Percentiles rank a stretch among this genome's conserved stretches.
Evolutionary conservation across 2,113 vertebrate genomes (phyloP).

Genomic region (Caracal caracal): DNA sequence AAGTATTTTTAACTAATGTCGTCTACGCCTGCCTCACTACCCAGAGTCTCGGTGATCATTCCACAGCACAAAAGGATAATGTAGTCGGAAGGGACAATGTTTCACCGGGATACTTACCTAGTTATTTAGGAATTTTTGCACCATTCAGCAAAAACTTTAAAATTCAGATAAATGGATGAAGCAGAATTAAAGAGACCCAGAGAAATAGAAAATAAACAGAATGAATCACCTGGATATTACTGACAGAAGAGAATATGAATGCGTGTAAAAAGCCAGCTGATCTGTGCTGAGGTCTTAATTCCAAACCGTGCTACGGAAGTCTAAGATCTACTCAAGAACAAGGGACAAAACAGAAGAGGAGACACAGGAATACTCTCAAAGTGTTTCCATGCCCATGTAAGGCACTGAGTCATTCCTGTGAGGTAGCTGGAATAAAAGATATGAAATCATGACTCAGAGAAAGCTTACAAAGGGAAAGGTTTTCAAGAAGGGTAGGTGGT

Average conservation of each 20-base stretch:
- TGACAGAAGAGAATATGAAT: background rate
- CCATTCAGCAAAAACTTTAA: background rate
- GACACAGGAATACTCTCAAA: background rate
- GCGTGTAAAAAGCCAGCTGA: background rate
- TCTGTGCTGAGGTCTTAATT: background rate
- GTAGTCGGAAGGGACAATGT: background rate
- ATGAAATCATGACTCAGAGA: background rate
- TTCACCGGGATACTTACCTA: background rate
- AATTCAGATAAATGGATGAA: background rate
- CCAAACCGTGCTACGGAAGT: background rate
- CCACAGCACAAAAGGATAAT: background rate
- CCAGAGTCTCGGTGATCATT: conserved; percentile 28
- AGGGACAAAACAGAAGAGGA: conserved; percentile 9
- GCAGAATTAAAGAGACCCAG: background rate
- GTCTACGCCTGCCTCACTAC: conserved; percentile 37
- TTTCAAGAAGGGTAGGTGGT: background rate
- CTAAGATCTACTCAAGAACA: background rate
- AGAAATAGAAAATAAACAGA: background rate
- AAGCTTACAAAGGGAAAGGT: background rate
- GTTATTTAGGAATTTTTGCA: conserved; percentile 32
- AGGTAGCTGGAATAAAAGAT: background rate
- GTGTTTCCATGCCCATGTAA: background rate
- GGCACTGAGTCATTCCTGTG: background rate
- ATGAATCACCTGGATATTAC: background rate
- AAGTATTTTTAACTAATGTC: conserved; percentile 56